These are phyloP conservation scores for Istiophorus platypterus DNA, from an alignment of 2,113 vertebrate species.

Conservation along the genomic window DNA sequence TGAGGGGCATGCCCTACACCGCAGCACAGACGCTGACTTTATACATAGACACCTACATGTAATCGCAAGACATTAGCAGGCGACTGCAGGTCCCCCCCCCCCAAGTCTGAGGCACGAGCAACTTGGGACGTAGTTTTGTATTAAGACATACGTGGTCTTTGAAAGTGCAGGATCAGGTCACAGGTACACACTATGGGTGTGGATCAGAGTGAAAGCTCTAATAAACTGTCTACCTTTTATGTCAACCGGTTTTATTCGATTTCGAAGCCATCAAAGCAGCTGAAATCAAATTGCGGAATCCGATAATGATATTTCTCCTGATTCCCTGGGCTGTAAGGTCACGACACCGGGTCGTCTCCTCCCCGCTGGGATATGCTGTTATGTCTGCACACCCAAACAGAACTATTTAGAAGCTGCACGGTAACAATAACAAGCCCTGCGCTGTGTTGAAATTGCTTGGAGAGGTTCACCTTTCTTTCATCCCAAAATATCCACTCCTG, in stretches of 20 bases:
- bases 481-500: constrained; percentile 53
- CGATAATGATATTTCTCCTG: not conserved
- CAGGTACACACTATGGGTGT: not conserved
- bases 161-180: not conserved
- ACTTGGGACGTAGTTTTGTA: not conserved
- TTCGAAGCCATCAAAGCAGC: not conserved
- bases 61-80: constrained; percentile 24
- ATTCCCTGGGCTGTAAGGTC: constrained; percentile 22
- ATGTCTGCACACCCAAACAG: constrained; percentile 25
- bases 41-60: constrained; percentile 6
- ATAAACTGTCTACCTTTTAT: not conserved
- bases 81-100: constrained; percentile 23
- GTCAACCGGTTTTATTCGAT: not conserved
- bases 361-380: constrained; percentile 13
- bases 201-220: not conserved
- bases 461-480: constrained; percentile 50
- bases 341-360: not conserved
- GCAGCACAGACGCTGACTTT: constrained; percentile 34
- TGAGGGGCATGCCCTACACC: constrained; percentile 25
- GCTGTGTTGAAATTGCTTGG: constrained; percentile 35
- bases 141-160: not conserved
- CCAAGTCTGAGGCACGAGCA: constrained; percentile 22
- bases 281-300: constrained; percentile 19
- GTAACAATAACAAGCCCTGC: constrained; percentile 35
- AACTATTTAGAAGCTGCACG: constrained; percentile 26